phyloP scores from a whole-genome alignment of 2,797 vertebrate genomes.

The Cephalopachus bancanus region DNA sequence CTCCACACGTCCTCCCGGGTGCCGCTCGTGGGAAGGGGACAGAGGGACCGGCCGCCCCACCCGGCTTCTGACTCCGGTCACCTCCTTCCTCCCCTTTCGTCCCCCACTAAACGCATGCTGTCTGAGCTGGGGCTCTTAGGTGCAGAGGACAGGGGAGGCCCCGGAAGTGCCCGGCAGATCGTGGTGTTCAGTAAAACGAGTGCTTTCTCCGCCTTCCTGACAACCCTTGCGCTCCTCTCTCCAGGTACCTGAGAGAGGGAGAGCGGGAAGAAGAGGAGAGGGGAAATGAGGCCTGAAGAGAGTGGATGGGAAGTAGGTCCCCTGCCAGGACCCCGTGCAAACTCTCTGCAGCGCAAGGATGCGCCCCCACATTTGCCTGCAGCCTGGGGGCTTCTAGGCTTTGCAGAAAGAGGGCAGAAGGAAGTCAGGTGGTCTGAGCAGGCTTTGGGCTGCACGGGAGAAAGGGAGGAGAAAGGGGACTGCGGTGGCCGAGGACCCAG shows the following conservation, averaged over 20 bases:
- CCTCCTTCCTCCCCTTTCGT: neutral
- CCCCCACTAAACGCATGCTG: neutral
- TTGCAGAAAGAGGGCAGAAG: neutral
- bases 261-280: neutral
- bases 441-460: neutral
- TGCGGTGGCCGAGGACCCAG: neutral
- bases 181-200: neutral
- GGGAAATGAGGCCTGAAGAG: neutral
- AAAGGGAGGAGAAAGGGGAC: neutral
- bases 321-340: neutral
- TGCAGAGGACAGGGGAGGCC: neutral
- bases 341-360: neutral
- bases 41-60: neutral
- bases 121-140: neutral
- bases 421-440: neutral
- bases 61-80: neutral
- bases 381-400: neutral
- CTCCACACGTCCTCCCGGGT: neutral
- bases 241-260: neutral
- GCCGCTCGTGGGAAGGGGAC: neutral
- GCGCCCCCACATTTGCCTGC: too few species aligned
- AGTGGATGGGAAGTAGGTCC: neutral
- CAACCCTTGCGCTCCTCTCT: neutral
- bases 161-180: neutral
- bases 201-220: neutral